phyloP scores from a whole-genome alignment of 2,888 invertebrate genomes.

The Cephus pygmeus region DNA sequence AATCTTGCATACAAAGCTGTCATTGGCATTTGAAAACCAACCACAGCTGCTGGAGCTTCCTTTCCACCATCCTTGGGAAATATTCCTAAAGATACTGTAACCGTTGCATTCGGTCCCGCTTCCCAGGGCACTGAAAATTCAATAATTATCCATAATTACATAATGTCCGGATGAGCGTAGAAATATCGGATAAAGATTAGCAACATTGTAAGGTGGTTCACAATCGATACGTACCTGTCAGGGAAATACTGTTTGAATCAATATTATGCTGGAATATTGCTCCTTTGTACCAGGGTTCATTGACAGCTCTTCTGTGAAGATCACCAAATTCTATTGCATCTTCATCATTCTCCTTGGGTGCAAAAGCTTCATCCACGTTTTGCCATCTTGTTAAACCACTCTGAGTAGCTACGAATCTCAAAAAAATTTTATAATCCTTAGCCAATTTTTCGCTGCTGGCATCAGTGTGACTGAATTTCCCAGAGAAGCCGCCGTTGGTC shows the following conservation, averaged over 20 bases:
- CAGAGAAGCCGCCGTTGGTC: constrained; percentile 69
- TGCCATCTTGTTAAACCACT: constrained; percentile 92
- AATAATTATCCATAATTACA: not conserved
- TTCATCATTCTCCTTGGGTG: constrained; percentile 28
- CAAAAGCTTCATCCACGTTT: constrained; percentile 72
- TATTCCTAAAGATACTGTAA: constrained; percentile 87
- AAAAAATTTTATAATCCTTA: constrained; percentile 76
- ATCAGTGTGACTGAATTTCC: constrained; percentile 56
- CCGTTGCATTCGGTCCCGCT: constrained; percentile 70
- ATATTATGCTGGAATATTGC: constrained; percentile 87
- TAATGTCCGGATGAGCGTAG: not conserved
- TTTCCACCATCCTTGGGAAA: constrained; percentile 81
- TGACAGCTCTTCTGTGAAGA: constrained; percentile 79
- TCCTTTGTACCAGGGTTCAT: constrained; percentile 92
- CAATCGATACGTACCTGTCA: constrained; percentile 45
- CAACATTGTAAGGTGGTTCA: not conserved
- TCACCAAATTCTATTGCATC: constrained; percentile 77
- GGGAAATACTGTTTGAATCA: constrained; percentile 71
- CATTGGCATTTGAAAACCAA: constrained; percentile 87
- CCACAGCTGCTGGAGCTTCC: constrained; percentile 88
- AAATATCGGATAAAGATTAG: not conserved
- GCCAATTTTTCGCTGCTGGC: constrained; percentile 71
- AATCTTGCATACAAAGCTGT: constrained; percentile 77
- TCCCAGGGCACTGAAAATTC: constrained; percentile 47
- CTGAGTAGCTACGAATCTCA: constrained; percentile 88